Evolutionary conservation across 1,140 invertebrate genomes (phyloP).

Genomic region (Harpegnathos saltator): DNA sequence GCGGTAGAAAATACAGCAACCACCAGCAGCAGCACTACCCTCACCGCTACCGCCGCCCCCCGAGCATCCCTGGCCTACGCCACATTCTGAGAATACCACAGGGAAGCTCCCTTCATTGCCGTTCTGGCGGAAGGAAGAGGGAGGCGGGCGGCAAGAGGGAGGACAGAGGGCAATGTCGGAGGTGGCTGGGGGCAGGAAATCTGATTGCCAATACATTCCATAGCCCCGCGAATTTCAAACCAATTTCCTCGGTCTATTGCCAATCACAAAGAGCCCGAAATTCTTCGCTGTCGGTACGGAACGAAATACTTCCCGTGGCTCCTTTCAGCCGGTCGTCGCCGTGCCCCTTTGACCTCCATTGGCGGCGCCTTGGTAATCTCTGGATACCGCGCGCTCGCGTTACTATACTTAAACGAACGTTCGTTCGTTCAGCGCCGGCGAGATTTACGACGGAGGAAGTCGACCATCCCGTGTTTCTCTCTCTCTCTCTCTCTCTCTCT

Average conservation of each 20-base stretch:
- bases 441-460: slow-evolving; percentile 45
- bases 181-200: slow-evolving; percentile 77
- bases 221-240: slow-evolving; percentile 82
- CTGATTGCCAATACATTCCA: slow-evolving; percentile 84
- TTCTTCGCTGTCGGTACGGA: slow-evolving; percentile 77
- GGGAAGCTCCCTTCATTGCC: slow-evolving; percentile 51
- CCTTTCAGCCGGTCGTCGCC: slow-evolving; percentile 69
- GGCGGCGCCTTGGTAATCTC: slow-evolving; percentile 60
- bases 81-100: slow-evolving; percentile 78
- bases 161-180: slow-evolving; percentile 62
- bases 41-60: background rate
- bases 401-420: slow-evolving; percentile 65
- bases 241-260: slow-evolving; percentile 84
- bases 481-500: background rate
- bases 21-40: slow-evolving; percentile 50
- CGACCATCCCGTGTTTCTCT: background rate
- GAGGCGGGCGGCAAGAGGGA: slow-evolving; percentile 52
- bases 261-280: slow-evolving; percentile 82
- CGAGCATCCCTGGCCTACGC: slow-evolving; percentile 52
- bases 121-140: slow-evolving; percentile 52
- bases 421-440: slow-evolving; percentile 29
- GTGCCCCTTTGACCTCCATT: slow-evolving; percentile 58
- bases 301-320: slow-evolving; percentile 79
- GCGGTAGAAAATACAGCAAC: slow-evolving; percentile 61
- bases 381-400: slow-evolving; percentile 47